Conservation (phyloP, 2,888 invertebrate species). For the Limnephilus marmoratus region DNA sequence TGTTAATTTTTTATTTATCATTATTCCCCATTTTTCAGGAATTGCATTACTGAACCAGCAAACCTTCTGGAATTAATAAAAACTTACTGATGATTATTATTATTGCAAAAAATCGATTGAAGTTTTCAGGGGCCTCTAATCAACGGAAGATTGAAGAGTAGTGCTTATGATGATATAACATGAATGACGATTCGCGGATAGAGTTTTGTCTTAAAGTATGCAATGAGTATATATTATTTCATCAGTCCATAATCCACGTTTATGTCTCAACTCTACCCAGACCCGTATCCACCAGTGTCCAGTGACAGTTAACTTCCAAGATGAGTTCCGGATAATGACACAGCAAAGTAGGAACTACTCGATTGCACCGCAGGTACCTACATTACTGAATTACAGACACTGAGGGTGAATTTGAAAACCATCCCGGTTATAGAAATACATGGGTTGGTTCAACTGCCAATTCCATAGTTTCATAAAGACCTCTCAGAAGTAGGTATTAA, state of each 20-base stretch:
- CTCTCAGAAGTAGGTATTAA: background rate
- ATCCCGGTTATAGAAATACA: background rate
- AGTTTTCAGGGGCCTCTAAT: background rate
- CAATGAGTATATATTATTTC: background rate
- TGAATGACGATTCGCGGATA: background rate
- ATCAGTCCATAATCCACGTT: background rate
- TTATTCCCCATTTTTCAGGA: background rate
- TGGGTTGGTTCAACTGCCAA: background rate
- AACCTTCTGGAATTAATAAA: too few relatives aligned
- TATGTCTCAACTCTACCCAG: background rate
- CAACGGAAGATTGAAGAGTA: background rate
- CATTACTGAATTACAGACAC: background rate
- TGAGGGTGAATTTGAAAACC: slow-evolving; percentile 13
- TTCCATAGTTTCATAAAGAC: background rate
- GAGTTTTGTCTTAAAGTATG: background rate
- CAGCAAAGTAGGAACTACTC: slow-evolving; percentile 14
- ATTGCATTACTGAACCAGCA: too few relatives aligned
- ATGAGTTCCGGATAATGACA: slow-evolving; percentile 30
- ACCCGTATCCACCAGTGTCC: background rate
- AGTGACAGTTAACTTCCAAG: slow-evolving; percentile 19
- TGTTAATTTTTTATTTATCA: background rate
- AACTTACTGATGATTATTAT: background rate
- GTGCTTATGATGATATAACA: too few relatives aligned
- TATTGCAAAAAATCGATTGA: background rate
- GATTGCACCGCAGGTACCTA: background rate